Evolutionary conservation across 1,140 invertebrate species (phyloP), one percentile per base, ranked within the genome.

Genomic region (Atta colombica): DNA sequence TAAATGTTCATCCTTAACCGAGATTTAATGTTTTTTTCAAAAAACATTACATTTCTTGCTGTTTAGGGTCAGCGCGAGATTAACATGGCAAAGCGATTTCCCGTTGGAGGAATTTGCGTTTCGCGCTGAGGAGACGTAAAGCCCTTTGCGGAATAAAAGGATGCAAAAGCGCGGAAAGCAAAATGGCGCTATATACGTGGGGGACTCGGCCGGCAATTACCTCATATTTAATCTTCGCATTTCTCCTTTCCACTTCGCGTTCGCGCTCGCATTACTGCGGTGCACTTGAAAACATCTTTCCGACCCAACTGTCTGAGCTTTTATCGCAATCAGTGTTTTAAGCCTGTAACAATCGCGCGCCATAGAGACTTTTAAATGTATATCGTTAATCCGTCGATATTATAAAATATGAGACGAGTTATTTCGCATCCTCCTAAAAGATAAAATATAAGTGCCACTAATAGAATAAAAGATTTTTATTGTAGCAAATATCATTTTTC

Each of bases 151-250:
- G 58, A 74, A 75, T 84, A 84, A 75, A 61, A 84, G 69, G 55
- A 61, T 39, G 80, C 55, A 75, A 75, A 75, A 84, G 80, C 69
- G 80, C 69, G 69, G 80, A 84, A 84, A 84, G 80, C 80, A 84
- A 84, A 84, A 69, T 84, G 80, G 80, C 80, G 69, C 39, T 84
- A 35, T 84, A 61, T 51, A 63, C 39, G 55, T 14, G 69, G 16
- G 21, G 77, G 53, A 31, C 31, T 21, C 4, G 31, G 49, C 49
- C 49, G 31, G 65, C 49, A 55, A 55, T 75, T 84, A n/a, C 80
- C 58, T 71, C 80, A 84, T 84, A 84, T 84, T 84, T 84, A 84
- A 84, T 84, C 80, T 84, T 84, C 71, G 80, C 80, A 75, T 84
- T 84, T 84, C 80, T 75, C 55, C 69, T 75, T 84, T 75, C 80